phyloP scores from a whole-genome alignment of 2,797 vertebrate genomes.

The Megaceryle alcyon region DNA sequence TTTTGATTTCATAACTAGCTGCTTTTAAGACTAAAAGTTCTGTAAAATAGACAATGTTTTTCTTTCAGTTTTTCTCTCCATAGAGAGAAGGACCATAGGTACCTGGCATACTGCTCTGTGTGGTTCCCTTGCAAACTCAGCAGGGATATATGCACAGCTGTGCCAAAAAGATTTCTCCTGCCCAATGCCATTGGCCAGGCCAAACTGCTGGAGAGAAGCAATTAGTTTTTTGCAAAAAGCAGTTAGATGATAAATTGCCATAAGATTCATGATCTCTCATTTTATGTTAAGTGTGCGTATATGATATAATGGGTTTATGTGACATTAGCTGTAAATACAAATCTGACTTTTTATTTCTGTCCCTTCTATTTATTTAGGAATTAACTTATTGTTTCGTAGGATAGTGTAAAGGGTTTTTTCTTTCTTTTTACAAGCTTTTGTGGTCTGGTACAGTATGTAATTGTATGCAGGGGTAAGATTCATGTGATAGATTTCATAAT shows the following conservation, averaged over 20 bases:
- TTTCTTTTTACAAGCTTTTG: neutral
- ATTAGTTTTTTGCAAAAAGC: neutral
- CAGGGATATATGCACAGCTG: accelerated
- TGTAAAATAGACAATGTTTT: neutral
- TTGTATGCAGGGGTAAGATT: neutral
- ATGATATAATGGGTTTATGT: neutral
- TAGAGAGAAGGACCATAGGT: neutral
- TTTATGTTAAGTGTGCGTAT: neutral
- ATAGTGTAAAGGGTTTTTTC: neutral
- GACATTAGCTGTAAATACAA: neutral
- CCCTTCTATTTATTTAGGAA: neutral
- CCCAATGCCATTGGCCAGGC: neutral
- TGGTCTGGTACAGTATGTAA: neutral
- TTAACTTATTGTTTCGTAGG: neutral
- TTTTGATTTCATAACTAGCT: neutral
- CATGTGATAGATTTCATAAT: slow-evolving; percentile 5
- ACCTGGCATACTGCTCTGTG: neutral
- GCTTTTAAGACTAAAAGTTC: neutral
- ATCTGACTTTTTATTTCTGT: neutral
- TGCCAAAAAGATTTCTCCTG: neutral
- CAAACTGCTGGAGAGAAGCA: neutral
- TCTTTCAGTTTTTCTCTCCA: neutral
- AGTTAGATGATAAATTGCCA: neutral
- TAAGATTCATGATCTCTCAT: neutral
- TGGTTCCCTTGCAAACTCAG: neutral